Evolutionary conservation across 2,888 invertebrate genomes (phyloP), one percentile per base, ranked within the genome.

Genomic region (Drosophila testacea): DNA sequence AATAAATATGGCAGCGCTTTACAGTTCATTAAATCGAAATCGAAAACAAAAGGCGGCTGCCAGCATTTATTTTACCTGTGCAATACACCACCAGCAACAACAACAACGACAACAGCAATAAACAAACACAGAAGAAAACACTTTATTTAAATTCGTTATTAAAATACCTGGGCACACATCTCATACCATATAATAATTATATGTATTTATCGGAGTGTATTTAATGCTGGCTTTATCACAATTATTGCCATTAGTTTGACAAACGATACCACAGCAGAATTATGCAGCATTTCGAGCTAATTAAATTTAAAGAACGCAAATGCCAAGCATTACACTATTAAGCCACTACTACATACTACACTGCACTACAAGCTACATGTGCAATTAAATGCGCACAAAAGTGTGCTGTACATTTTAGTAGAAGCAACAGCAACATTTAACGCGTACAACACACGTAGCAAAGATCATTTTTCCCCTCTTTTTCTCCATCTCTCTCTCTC

Each of bases 191-290:
- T 5, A 34, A 44, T 36, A 50, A 22, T 32, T 51, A 27, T 34
- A 27, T 22, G 32, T 10, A 60, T 54, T 63, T 56, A 65, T 69
- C 55, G 42, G 36, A 55, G 52, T 67, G 42, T 65, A 65, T 70
- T 83, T 78, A 84, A 85, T 85, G 88, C 75, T 77, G 86, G 88
- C 81, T 85, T 88, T 85, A 88, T 84, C 86, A 80, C 86, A 84
- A 88, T 84, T 84, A 84, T 84, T 84, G 73, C 71, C 83, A 88
- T 84, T 84, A 85, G 85, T 80, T 83, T 82, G 77, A 76, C 82
- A 79, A 79, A 73, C 73, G 77, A 70, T 47, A 64, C 69, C 68
- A 44, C 67, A 47, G 54, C 69, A 54, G 48, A 75, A 70, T 83
- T 69, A 81, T 77, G 83, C 82, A 71, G 69, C 61, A 83, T 68